Conservation (phyloP, 1,140 invertebrate species). For the Penaeus vannamei region DNA sequence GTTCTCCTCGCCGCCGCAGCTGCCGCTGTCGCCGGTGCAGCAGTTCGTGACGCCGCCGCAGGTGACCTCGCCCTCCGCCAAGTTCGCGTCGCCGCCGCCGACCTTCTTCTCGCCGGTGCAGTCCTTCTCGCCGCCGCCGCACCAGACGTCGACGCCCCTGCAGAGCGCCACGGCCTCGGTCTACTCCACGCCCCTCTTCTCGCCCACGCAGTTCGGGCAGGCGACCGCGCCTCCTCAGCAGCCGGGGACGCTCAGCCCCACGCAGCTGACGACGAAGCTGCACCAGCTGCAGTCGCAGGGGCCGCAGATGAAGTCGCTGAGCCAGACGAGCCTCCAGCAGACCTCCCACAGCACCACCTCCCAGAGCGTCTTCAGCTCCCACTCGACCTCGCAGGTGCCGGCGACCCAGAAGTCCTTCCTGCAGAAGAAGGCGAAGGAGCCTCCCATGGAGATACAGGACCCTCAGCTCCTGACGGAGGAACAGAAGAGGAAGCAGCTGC, state of each 20-base stretch:
- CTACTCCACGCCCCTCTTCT: neutral
- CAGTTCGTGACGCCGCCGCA: conserved; percentile 21
- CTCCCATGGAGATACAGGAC: conserved; percentile 51
- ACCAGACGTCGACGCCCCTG: conserved; percentile 4
- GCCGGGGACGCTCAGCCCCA: conserved; percentile 36
- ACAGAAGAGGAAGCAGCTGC: conserved; percentile 61
- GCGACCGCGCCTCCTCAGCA: neutral
- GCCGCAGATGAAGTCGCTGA: conserved; percentile 20
- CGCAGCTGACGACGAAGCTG: conserved; percentile 51
- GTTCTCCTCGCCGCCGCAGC: conserved; percentile 3
- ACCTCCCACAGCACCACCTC: neutral
- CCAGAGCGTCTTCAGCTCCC: conserved; percentile 24
- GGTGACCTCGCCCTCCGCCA: conserved; percentile 42
- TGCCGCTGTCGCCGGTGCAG: conserved; percentile 13
- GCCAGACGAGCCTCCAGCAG: conserved; percentile 32
- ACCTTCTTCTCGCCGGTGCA: conserved; percentile 40
- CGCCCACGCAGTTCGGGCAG: conserved; percentile 18
- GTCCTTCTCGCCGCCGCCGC: conserved; percentile 7
- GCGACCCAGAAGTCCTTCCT: neutral
- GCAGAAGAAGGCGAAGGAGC: conserved; percentile 29
- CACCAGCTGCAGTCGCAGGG: conserved; percentile 41
- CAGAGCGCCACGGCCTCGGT: conserved; percentile 9
- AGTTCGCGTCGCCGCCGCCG: neutral
- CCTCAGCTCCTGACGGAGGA: conserved; percentile 56
- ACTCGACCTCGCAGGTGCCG: conserved; percentile 41